phyloP scores from a whole-genome alignment of 2,888 invertebrate genomes.

The Sinohyriopsis cumingii region DNA sequence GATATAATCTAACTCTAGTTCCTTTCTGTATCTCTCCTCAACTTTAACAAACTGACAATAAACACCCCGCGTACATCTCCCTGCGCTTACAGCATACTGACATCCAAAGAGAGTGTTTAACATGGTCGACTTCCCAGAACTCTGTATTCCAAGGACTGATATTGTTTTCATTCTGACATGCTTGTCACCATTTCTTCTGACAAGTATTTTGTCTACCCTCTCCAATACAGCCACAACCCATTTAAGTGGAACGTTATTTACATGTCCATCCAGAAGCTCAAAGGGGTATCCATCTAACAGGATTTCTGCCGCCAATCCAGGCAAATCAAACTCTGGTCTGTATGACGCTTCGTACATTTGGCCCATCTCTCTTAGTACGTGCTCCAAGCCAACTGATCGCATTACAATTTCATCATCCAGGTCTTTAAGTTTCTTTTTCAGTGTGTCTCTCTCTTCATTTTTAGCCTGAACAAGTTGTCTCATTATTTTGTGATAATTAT shows the following conservation, averaged over 20 bases:
- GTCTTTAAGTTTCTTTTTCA: not conserved
- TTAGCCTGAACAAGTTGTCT: fast-evolving
- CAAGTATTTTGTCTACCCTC: not conserved
- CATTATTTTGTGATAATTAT: too few species aligned
- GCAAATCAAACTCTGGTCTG: too few species aligned
- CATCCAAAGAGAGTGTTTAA: slow-evolving; percentile 23
- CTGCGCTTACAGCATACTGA: slow-evolving; percentile 24
- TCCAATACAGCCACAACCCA: slow-evolving; percentile 1
- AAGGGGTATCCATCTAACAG: slow-evolving; percentile 9
- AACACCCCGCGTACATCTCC: slow-evolving; percentile 23
- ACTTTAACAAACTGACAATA: slow-evolving; percentile 21
- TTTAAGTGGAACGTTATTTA: not conserved
- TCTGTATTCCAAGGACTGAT: slow-evolving; percentile 27
- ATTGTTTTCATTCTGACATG: not conserved
- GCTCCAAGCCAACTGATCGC: not conserved
- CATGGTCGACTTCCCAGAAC: slow-evolving; percentile 27
- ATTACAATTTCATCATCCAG: not conserved
- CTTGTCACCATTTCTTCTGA: fast-evolving
- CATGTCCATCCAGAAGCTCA: slow-evolving; percentile 10
- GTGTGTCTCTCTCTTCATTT: not conserved
- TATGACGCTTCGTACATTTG: slow-evolving; percentile 5
- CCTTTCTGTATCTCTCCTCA: not conserved
- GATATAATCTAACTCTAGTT: slow-evolving; percentile 13
- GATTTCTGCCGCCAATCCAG: not conserved
- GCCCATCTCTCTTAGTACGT: slow-evolving; percentile 4